Evolutionary conservation across 2,113 vertebrate genomes (phyloP), one percentile per base, ranked within the genome.

Genomic region (Macquaria australasica): DNA sequence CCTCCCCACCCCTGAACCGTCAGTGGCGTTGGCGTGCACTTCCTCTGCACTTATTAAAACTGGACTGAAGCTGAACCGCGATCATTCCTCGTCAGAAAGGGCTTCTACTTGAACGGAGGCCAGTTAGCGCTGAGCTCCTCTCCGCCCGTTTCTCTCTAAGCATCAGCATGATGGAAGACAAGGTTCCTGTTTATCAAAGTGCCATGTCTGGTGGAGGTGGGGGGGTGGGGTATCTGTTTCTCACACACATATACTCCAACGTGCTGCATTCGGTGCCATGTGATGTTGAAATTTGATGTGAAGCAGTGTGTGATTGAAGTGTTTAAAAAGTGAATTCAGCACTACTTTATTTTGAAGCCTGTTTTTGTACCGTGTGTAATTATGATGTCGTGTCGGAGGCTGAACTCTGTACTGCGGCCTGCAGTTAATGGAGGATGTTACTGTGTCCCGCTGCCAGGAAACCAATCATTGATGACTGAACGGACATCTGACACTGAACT

Each of bases 51-150:
- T 94, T 91, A 79, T 15, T 73, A 34, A 72, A 87, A 62, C 77
- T 34, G 62, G 83, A 89, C 82, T 73, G 91, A 92, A 90, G 71
- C 76, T 62, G 72, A 77, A 87, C 85, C 58, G 31, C 18, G 58
- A 91, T 88, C 93, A 94, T 94, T 95, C 94, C 94, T 92, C 87
- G 55, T 80, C 83, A 90, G 84, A 86, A 91, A 91, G 87, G 89
- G 88, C 85, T 86, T 85, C 73, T 92, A 91, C 90, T 94, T 91
- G 93, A 93, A 94, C 73, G 56, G 69, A 81, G 80, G 82, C 79
- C 43, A 28, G 86, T 71, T 8, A 72, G 70, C 59, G 63, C 45
- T 37, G 75, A 68, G 77, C 83, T 88, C 80, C 67, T 69, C 77
- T 51, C 43, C 4, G 55, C 71, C 79, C 62, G 66, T 87, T 85